Percentiles rank a stretch among this genome's conserved stretches.
phyloP scores from a whole-genome alignment of 2,113 vertebrate species.

The Addax nasomaculatus region DNA sequence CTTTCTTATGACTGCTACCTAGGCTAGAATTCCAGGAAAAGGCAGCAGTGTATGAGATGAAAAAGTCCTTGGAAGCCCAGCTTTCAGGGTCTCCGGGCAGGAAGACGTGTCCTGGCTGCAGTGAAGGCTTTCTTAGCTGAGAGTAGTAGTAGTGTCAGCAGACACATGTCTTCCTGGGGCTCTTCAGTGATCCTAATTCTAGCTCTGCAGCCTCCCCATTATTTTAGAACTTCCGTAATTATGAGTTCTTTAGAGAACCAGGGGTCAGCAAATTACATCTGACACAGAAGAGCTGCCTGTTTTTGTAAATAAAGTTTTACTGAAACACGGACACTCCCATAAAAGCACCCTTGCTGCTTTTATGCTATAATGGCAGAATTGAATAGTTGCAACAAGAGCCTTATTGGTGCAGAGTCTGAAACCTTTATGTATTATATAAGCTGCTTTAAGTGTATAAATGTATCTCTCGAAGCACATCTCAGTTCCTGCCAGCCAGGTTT shows the following conservation, averaged over 20 bases:
- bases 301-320: slow-evolving; percentile 45
- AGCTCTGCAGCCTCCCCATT: neutral
- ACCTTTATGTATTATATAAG: neutral
- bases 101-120: too few relatives aligned
- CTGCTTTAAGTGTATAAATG: neutral
- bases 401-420: slow-evolving; percentile 11
- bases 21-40: slow-evolving; percentile 18
- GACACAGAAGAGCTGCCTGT: neutral
- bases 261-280: neutral
- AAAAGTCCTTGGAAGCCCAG: neutral
- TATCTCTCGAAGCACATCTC: neutral
- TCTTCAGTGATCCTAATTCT: neutral
- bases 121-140: neutral
- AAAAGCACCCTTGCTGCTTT: neutral
- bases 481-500: neutral
- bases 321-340: neutral
- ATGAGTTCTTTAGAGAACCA: neutral
- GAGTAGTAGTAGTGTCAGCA: neutral
- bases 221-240: slow-evolving; percentile 6
- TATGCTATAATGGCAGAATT: neutral
- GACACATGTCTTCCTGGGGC: neutral
- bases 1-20: neutral
- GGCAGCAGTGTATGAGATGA: neutral
- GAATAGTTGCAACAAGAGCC: neutral
- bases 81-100: neutral